Evolutionary conservation across 2,113 vertebrate species (phyloP), one percentile per base, ranked within the genome.

Genomic region (Eublepharis macularius): DNA sequence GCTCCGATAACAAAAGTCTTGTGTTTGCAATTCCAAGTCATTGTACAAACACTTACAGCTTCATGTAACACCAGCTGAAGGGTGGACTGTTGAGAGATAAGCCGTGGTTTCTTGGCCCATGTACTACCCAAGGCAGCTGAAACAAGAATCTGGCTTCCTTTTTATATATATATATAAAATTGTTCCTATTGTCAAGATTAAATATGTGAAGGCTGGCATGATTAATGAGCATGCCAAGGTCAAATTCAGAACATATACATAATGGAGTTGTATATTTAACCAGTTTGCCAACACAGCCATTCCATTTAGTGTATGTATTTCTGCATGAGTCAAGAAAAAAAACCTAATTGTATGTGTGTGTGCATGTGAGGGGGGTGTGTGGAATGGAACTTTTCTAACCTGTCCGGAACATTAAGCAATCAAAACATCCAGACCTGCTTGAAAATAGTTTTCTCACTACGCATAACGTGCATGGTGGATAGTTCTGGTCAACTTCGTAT

Each of bases 121-220:
- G 0, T 68, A 2, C 80, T 16, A 4, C 82, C 73, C 49, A 79
- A 63, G 12, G 34, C 1, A 0, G 1, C 24, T 63, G 49, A 69
- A 45, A 69, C 49, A 81, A 84, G 81, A 63, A 49, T 76, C 65
- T 87, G 87, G 57, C 78, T 78, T 68, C 80, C 86, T 80, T 13
- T 0, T 1, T 34, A 60, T 45, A 1, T 79, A 68, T 47, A 54
- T 9, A 4, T 26, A 39, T 26, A 77, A 21, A 75, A 1, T 43
- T 4, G 83, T 69, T 17, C 2, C 43, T 0, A 0, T 43, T 0
- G 0, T 49, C 81, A 54, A 34, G 0, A 0, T 60, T 24, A n/a
- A 80, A 21, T 54, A 29, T 49, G 66, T 81, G n/a, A 82, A 86
- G 75, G 82, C 32, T 2, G 0, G 34, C 0, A 1, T 79, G 92